Base-by-base conservation (phyloP, 2,113 vertebrate species). In the Microcebus tavaratra region DNA sequence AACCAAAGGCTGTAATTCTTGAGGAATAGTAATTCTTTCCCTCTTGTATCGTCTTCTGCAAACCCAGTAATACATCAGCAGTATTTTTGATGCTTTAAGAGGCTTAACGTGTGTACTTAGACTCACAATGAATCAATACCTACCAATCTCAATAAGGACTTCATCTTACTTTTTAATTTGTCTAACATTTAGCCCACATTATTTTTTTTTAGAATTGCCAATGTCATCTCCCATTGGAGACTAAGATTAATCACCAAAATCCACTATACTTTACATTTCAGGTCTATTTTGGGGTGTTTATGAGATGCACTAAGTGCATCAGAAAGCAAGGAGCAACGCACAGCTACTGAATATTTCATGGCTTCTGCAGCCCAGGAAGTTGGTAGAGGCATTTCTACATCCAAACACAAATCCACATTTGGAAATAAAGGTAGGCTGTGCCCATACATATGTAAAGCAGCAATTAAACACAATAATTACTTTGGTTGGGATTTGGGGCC, bases 131-230 rank as follows among this genome's bases (percentile, higher is more conserved):
- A 97, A 86, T 97, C 96, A 95, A 93, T 97, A 95, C 18, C n/a
- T 72, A 95, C 86, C n/a, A 88, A 91, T 97, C 65, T 92, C 89
- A 88, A 68, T 85, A 96, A 97, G 80, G 9, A 91, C 65, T 94
- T 91, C 2, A 4, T 79, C 75, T 89, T 94, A 88, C 25, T 93
- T 93, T 94, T 97, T 88, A 88, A 97, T 96, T 92, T 95, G 55
- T 91, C 39, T 94, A 95, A 95, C 76, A 80, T 91, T 88, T 36
- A 93, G 25, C 11, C 12, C 72, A 70, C 42, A 88, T 85, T 97
- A 94, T 94, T 96, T 79, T 92, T 68, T 75, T 68, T 75, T 55
- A 73, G 67, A 87, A 11, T 91, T 83, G 45, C 14, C n/a, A 79
- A 36, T 72, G 76, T 31, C 36, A 94, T 92, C 6, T 95, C 70